These are phyloP conservation scores for Cryptotermes secundus DNA, from an alignment of 1,140 invertebrate genomes.

Conservation along the genomic window DNA sequence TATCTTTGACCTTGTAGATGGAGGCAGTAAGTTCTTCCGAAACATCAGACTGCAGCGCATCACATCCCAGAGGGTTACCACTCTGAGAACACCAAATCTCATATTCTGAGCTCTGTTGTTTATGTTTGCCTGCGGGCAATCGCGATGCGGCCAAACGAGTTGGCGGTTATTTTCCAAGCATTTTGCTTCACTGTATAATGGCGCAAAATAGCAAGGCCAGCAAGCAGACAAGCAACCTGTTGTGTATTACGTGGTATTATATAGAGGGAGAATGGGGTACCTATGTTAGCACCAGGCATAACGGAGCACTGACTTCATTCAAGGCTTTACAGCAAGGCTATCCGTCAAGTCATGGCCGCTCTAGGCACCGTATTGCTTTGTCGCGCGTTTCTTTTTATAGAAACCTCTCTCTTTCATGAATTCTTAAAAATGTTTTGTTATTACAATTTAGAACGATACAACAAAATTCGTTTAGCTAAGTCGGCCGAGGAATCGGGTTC, in stretches of 20 bases:
- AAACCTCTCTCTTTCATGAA: background rate
- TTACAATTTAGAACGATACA: too few relatives aligned
- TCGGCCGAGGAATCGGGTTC: too few relatives aligned
- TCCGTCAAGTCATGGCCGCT: background rate
- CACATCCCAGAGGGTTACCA: too few relatives aligned
- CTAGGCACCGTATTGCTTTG: too few relatives aligned
- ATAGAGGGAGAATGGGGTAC: background rate
- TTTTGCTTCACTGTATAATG: background rate
- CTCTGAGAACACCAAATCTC: too few relatives aligned
- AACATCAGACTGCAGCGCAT: too few relatives aligned
- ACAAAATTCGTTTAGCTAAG: too few relatives aligned
- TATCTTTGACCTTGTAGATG: too few relatives aligned
- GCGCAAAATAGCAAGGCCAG: constrained; percentile 1
- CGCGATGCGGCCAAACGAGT: background rate
- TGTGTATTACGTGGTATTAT: background rate
- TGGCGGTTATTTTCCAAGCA: background rate
- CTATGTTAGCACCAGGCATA: background rate
- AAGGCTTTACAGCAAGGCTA: background rate
- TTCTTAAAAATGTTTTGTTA: too few relatives aligned
- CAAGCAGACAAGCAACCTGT: background rate
- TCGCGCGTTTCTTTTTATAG: background rate
- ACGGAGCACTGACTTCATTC: background rate
- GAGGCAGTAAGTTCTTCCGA: too few relatives aligned
- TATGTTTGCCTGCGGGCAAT: background rate
- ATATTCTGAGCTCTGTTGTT: too few relatives aligned